Evolutionary conservation across 2,888 invertebrate genomes (phyloP).

Genomic region (Tenthredo livida): DNA sequence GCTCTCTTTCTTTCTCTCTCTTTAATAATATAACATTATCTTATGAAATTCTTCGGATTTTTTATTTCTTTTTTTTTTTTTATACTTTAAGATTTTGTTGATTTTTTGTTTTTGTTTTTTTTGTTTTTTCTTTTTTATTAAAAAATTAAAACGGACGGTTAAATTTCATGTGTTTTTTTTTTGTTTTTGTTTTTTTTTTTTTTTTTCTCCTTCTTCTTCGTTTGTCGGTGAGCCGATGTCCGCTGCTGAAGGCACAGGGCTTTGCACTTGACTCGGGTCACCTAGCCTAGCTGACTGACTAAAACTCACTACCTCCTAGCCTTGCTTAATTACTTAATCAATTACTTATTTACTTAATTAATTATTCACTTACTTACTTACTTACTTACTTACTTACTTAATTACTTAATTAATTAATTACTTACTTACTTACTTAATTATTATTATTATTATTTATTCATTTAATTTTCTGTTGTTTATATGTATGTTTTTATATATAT

Average conservation of each 20-base stretch:
- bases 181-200: constrained; percentile 64
- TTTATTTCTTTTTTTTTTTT: constrained; percentile 59
- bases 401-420: constrained; percentile 18
- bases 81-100: constrained; percentile 68
- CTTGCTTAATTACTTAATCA: constrained; percentile 60
- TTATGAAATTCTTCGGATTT: constrained; percentile 67
- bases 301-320: constrained; percentile 55
- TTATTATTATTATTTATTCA: constrained; percentile 49
- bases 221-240: constrained; percentile 78
- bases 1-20: constrained; percentile 11
- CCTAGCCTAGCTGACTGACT: constrained; percentile 75
- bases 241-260: constrained; percentile 78
- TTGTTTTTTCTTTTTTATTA: constrained; percentile 68
- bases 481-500: constrained; percentile 2
- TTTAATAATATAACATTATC: constrained; percentile 56
- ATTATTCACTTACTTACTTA: constrained; percentile 14
- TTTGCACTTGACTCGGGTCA: constrained; percentile 78
- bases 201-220: constrained; percentile 62
- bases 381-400: constrained; percentile 31
- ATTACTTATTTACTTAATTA: constrained; percentile 6
- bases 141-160: constrained; percentile 77
- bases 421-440: constrained; percentile 23
- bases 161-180: constrained; percentile 71
- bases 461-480: constrained; percentile 24
- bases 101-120: constrained; percentile 60